Percentiles rank a stretch among this genome's conserved stretches.
phyloP scores from a whole-genome alignment of 2,113 vertebrate species.

The Orientallactaga bullata region DNA sequence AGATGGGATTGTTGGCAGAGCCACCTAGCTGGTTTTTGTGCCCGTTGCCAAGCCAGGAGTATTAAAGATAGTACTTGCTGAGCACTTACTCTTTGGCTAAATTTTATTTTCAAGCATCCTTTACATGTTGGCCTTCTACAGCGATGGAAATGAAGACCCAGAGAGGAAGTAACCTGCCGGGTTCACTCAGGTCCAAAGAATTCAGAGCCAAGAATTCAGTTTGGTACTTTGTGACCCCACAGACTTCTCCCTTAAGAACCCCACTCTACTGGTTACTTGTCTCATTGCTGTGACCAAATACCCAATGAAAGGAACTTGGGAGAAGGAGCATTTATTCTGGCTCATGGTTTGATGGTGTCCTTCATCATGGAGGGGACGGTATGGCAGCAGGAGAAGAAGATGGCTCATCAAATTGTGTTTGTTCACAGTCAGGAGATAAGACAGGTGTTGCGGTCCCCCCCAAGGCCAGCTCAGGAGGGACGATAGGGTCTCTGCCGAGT shows the following conservation, averaged over 20 bases:
- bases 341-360: not conserved
- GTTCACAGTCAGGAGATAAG: not conserved
- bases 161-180: not conserved
- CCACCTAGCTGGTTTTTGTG: not conserved
- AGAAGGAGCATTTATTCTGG: not conserved
- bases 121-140: not conserved
- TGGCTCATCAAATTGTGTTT: not conserved
- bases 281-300: not conserved
- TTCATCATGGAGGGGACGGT: not conserved
- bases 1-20: not conserved
- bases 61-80: not conserved
- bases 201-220: not conserved
- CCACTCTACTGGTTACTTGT: not conserved
- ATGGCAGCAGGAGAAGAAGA: no score
- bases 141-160: not conserved
- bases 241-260: not conserved
- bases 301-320: not conserved
- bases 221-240: not conserved
- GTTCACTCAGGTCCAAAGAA: not conserved
- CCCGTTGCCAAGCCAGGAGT: not conserved
- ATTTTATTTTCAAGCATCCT: slow-evolving; percentile 1
- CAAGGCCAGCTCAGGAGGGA: no score
- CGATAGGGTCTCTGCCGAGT: no score
- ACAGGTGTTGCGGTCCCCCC: no score
- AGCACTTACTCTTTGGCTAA: not conserved